phyloP scores from a whole-genome alignment of 2,888 invertebrate species.

The Ornithoptera priamus region DNA sequence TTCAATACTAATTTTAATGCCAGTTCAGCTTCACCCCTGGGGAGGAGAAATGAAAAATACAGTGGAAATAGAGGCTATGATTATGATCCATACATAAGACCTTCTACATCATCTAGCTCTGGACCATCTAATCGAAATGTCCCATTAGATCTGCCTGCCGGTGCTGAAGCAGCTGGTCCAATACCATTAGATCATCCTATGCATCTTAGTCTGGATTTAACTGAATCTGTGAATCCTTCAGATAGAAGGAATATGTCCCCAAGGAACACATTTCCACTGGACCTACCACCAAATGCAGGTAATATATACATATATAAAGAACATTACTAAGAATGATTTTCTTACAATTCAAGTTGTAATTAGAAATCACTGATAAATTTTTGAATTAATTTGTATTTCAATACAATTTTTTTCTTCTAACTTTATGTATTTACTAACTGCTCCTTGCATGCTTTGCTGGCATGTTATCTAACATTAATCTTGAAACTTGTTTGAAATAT shows the following conservation, averaged over 20 bases:
- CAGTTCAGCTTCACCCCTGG: constrained; percentile 61
- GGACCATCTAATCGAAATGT: constrained; percentile 53
- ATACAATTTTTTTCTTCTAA: no score
- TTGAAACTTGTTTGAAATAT: no score
- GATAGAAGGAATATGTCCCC: constrained; percentile 71
- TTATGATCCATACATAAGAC: constrained; percentile 62
- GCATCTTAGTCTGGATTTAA: constrained; percentile 69
- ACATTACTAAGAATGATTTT: background rate
- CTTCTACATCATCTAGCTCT: constrained; percentile 54
- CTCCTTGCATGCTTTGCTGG: no score
- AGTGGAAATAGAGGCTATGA: constrained; percentile 60
- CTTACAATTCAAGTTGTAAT: background rate
- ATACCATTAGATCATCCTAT: constrained; percentile 61
- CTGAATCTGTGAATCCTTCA: constrained; percentile 71
- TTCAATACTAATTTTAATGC: constrained; percentile 76
- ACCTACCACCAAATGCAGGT: constrained; percentile 73
- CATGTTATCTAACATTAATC: no score
- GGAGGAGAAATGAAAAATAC: constrained; percentile 60
- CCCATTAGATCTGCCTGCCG: constrained; percentile 63
- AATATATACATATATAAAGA: constrained; percentile 29
- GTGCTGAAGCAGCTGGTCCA: constrained; percentile 61
- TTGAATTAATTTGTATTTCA: no score
- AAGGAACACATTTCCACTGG: constrained; percentile 67
- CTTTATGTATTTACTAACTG: no score
- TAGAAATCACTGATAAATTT: background rate